Evolutionary conservation across 2,797 vertebrate species (phyloP).

Genomic region (Trichosurus vulpecula): DNA sequence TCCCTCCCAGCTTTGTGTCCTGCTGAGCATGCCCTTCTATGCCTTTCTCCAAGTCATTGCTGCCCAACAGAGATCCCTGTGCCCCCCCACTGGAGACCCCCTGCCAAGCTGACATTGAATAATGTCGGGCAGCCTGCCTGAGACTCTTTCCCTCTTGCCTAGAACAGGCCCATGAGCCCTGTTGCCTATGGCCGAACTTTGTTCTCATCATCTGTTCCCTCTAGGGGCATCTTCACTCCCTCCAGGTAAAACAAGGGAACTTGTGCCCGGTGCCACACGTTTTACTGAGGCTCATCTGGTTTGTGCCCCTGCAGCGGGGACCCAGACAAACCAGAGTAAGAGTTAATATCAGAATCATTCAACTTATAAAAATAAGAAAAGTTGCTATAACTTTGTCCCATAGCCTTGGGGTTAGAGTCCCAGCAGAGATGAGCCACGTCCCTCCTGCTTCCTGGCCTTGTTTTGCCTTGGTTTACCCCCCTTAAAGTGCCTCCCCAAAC

Average conservation of each 20-base stretch:
- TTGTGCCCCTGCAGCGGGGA: constrained; percentile 39
- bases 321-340: neutral
- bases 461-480: neutral
- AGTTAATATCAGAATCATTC: constrained; percentile 31
- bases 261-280: neutral
- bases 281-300: constrained; percentile 59
- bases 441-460: neutral
- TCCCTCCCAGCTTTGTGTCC: neutral
- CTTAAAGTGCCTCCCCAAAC: neutral
- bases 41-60: neutral
- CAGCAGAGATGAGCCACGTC: neutral
- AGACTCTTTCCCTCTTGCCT: neutral
- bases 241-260: neutral
- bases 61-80: neutral
- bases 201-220: neutral
- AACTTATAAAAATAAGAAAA: constrained; percentile 17
- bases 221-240: neutral
- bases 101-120: neutral
- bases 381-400: constrained; percentile 30
- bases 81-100: neutral
- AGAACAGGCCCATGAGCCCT: neutral
- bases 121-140: neutral
- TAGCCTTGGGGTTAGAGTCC: constrained; percentile 33
- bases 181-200: neutral
- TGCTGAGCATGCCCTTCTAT: neutral